Base-by-base conservation (phyloP, 2,113 vertebrate species). In the Hoplias malabaricus region DNA sequence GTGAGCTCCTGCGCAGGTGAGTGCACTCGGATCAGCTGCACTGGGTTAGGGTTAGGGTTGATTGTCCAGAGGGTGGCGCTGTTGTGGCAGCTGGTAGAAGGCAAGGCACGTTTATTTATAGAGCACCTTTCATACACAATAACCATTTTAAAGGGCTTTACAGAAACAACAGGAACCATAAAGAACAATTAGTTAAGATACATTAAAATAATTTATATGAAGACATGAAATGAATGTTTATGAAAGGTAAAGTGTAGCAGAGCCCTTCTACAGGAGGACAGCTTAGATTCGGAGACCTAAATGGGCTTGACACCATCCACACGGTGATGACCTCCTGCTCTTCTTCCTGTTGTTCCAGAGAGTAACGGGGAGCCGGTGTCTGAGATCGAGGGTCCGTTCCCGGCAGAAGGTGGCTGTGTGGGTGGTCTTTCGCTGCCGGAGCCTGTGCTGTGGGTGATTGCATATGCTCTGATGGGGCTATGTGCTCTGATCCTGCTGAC, bases 1-100 rank as follows among this genome's bases (percentile, higher is more conserved):
- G 87, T 93, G 9, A 99, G 98, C 85, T 91, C 83, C 0, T 99
- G 98, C 81, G 96, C 97, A 91, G 95, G 98, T 99, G 75, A n/a
- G 67, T 33, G 46, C 16, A 3, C 12, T 12, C 14, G 1, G 0
- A 10, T 14, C 11, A 1, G 1, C 56, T 5, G 53, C 8, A 23
- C 13, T 46, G 42, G 5, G 4, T 14, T 46, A 1, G 1, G n/a
- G n/a, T n/a, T n/a, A n/a, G n/a, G n/a, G n/a, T n/a, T n/a, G n/a
- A n/a, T n/a, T n/a, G n/a, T n/a, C n/a, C n/a, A n/a, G n/a, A n/a
- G n/a, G n/a, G n/a, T n/a, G n/a, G n/a, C n/a, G n/a, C n/a, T n/a
- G 3, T 46, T 46, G 5, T 14, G 43, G 1, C 46, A 10, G 4
- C 13, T 21, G 19, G 19, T 21, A n/a, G n/a, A n/a, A n/a, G n/a